A percentile compares a stretch with the other conserved stretches of the same genome.
Conservation (phyloP, 2,797 vertebrate genomes). For the Rhyacichthys aspro region DNA sequence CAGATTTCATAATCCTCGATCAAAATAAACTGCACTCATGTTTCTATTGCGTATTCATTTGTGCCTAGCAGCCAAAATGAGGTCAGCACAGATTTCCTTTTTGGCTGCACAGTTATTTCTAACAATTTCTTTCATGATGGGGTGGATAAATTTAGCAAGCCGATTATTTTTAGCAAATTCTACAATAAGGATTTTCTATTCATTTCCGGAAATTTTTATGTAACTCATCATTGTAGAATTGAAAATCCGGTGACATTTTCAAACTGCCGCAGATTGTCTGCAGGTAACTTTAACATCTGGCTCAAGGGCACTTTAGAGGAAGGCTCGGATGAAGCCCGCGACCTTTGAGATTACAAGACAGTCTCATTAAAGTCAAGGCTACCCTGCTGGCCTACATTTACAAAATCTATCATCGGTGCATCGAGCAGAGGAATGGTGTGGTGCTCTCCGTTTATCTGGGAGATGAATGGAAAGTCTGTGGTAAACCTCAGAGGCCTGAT, state of each 20-base stretch:
- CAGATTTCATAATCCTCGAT: conserved; percentile 61
- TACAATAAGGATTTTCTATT: conserved; percentile 62
- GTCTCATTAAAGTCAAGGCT: conserved; percentile 32
- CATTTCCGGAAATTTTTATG: conserved; percentile 34
- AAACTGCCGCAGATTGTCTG: background rate
- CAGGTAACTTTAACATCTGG: background rate
- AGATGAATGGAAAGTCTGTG: conserved; percentile 43
- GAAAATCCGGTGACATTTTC: too few relatives aligned
- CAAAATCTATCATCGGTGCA: conserved; percentile 26
- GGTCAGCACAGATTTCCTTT: conserved; percentile 66
- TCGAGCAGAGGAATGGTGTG: conserved; percentile 15
- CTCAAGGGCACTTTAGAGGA: conserved; percentile 19
- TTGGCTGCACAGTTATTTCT: conserved; percentile 62
- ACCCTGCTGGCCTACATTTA: conserved; percentile 44
- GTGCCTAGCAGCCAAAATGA: conserved; percentile 50
- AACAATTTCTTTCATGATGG: conserved; percentile 53
- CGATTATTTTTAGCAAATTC: conserved; percentile 63
- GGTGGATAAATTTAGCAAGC: conserved; percentile 62
- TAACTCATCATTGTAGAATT: conserved; percentile 29
- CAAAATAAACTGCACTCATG: conserved; percentile 54
- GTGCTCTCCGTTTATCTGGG: conserved; percentile 27
- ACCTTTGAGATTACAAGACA: conserved; percentile 48
- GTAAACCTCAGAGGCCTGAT: conserved; percentile 32
- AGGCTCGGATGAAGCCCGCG: conserved; percentile 20
- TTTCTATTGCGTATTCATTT: conserved; percentile 60